Base-by-base conservation (phyloP, 1,140 invertebrate species). In the Wasmannia auropunctata region DNA sequence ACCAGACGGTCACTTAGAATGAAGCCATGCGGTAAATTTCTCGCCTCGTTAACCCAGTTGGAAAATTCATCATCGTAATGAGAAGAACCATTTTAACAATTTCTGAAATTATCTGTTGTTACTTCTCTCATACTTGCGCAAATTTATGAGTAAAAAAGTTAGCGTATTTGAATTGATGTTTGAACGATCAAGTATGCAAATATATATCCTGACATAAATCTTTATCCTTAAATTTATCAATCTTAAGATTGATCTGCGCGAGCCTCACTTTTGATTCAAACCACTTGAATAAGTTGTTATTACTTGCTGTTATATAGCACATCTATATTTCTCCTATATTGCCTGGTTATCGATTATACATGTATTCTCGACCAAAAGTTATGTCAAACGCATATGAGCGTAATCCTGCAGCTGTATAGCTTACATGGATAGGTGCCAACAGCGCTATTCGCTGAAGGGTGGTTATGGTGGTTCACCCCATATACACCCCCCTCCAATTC, bases 371-470 rank as follows among this genome's bases (percentile, higher is more conserved):
- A 70, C 11, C 19, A 31, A 56, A 56, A 72, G 11, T 58, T 70
- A 43, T 43, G 25, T 43, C 43, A 25, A 51, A 40, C 76, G 46
- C 22, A 22, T n/a, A n/a, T 31, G 25, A 56, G 63, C n/a, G 31
- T 72, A 72, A 81, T 81, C 25, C 51, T 11, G 49, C 25, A 81
- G n/a, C 4, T 80, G n/a, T n/a, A 10, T 16, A 80, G 43, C n/a
- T 22, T 28, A 34, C 37, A 28, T 34, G 7, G 67, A n/a, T 58
- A 58, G 34, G 6, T 70, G 65, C 79, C 51, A 70, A 81, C 65
- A 43, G 25, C 34, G 65, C 65, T 43, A 54, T 31, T 69, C 63
- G 63, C 34, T 22, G 28, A 46, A 74, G 51, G 37, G 14, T 83
- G 51, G 67, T 83, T 83, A 83, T 56, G 14, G 40, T 34, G 49